Conservation (phyloP, 2,113 vertebrate genomes). For the Oplegnathus fasciatus region DNA sequence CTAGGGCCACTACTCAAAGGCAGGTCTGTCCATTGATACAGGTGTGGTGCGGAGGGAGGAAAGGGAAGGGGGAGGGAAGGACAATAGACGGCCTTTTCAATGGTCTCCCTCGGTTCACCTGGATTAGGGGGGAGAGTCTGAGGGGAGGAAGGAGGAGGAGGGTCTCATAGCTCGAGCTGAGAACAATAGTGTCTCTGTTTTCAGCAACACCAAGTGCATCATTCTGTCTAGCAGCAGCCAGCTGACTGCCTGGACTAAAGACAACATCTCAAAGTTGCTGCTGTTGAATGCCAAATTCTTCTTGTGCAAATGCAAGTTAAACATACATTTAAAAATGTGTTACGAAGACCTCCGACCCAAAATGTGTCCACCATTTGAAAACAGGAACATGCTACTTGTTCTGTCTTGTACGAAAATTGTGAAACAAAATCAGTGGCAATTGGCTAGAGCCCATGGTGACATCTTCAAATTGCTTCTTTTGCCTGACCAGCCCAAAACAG, state of each 20-base stretch:
- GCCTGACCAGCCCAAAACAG: background rate
- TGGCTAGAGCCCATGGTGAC: background rate
- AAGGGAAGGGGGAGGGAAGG: slow-evolving; percentile 1
- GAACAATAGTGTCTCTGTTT: slow-evolving; percentile 78
- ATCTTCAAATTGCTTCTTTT: background rate
- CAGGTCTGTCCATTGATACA: slow-evolving; percentile 72
- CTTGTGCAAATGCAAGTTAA: background rate
- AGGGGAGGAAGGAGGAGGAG: slow-evolving; percentile 34
- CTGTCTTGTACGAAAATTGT: background rate
- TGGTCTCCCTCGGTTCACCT: slow-evolving; percentile 68
- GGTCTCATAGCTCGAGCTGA: slow-evolving; percentile 46
- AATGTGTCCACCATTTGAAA: background rate
- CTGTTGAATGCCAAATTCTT: slow-evolving; percentile 8
- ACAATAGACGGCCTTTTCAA: slow-evolving; percentile 75
- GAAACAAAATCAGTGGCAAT: background rate
- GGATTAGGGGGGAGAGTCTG: slow-evolving; percentile 48
- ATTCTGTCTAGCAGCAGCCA: slow-evolving; percentile 56
- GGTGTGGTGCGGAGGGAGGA: slow-evolving; percentile 61
- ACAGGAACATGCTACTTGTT: background rate
- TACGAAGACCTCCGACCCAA: background rate
- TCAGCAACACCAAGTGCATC: slow-evolving; percentile 51
- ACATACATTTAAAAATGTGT: background rate
- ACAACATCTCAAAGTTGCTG: slow-evolving; percentile 30
- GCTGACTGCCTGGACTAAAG: slow-evolving; percentile 43
- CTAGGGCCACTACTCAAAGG: slow-evolving; percentile 69